phyloP scores from a whole-genome alignment of 2,888 invertebrate species.

The Mystacides longicornis region DNA sequence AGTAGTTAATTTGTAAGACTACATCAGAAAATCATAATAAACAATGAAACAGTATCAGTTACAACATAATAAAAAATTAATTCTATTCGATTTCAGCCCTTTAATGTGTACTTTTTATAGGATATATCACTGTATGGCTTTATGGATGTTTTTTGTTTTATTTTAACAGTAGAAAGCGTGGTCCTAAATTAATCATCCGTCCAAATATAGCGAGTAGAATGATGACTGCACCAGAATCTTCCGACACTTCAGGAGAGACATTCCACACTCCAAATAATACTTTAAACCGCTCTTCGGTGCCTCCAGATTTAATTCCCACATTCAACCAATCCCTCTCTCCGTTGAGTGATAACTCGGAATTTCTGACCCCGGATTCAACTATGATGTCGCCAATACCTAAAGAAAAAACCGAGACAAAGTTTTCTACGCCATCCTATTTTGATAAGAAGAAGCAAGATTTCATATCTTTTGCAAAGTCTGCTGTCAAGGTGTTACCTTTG shows the following conservation, averaged over 20 bases:
- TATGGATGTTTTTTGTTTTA: neutral
- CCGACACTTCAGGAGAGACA: constrained; percentile 30
- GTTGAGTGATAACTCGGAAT: constrained; percentile 16
- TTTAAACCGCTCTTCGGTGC: constrained; percentile 21
- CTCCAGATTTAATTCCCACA: constrained; percentile 40
- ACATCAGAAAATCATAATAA: too few species aligned
- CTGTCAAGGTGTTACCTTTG: constrained; percentile 38
- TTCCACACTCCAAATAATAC: constrained; percentile 40
- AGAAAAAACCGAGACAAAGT: constrained; percentile 29
- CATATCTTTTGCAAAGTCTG: constrained; percentile 33
- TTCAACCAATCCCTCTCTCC: constrained; percentile 13
- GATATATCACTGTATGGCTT: too few species aligned
- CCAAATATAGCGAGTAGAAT: constrained; percentile 10
- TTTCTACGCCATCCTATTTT: constrained; percentile 46
- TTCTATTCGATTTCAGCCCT: too few species aligned
- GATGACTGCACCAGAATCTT: neutral
- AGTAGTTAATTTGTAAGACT: too few species aligned
- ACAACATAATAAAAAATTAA: too few species aligned
- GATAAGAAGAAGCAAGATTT: constrained; percentile 37
- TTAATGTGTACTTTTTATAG: too few species aligned
- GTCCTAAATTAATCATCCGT: constrained; percentile 21
- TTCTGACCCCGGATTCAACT: constrained; percentile 25
- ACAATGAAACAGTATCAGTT: too few species aligned
- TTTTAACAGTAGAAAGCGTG: constrained; percentile 18
- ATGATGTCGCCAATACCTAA: constrained; percentile 33